Percentiles rank a stretch among this genome's conserved stretches.
These are phyloP conservation scores for Pipa parva DNA, from an alignment of 2,113 vertebrate species.

Conservation along the genomic window DNA sequence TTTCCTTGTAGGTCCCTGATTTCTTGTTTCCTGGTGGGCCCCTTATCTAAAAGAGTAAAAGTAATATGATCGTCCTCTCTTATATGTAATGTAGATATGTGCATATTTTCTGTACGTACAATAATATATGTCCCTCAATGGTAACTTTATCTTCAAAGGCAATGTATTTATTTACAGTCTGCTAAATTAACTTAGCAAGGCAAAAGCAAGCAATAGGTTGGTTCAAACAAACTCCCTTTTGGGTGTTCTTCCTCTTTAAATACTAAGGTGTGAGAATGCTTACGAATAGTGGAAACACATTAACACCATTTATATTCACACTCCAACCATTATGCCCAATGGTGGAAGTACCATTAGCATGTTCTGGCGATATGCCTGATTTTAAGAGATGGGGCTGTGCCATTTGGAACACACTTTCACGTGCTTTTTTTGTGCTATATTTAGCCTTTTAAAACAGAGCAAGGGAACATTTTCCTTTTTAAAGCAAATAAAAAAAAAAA, in stretches of 20 bases:
- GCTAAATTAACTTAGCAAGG: too few relatives aligned
- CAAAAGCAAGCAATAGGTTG: too few relatives aligned
- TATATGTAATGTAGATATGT: too few relatives aligned
- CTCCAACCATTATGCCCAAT: neutral
- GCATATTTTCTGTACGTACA: too few relatives aligned
- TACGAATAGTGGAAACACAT: neutral
- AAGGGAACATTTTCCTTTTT: neutral
- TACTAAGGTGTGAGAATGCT: neutral
- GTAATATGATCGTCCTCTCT: too few relatives aligned
- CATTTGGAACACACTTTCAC: constrained; percentile 1
- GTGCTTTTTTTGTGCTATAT: neutral
- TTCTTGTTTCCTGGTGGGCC: too few relatives aligned
- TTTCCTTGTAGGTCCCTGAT: too few relatives aligned
- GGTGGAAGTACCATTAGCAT: neutral
- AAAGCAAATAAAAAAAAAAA: neutral
- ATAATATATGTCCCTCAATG: too few relatives aligned
- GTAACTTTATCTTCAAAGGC: too few relatives aligned
- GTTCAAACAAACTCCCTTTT: neutral
- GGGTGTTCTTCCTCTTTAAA: neutral
- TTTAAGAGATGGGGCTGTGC: neutral
- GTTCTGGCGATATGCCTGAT: neutral
- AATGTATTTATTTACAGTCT: too few relatives aligned
- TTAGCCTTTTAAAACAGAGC: neutral
- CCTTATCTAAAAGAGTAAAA: too few relatives aligned
- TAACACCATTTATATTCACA: neutral